Base-by-base conservation (phyloP, 2,888 invertebrate genomes). In the Caenorhabditis sulstoni region DNA sequence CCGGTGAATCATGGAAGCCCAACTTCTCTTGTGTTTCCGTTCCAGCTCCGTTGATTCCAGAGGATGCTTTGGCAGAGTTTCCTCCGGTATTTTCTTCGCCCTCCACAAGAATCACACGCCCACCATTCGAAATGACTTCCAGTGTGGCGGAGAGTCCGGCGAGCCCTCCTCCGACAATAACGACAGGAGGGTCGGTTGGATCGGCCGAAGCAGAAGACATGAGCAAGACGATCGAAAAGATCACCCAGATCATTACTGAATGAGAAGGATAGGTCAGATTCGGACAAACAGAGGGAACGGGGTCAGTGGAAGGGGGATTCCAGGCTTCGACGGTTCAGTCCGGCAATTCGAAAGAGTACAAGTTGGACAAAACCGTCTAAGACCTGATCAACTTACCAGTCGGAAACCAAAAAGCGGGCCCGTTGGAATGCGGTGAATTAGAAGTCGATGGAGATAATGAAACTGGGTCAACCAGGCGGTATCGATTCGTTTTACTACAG, bases 11-110 rank as follows among this genome's bases (percentile, higher is more conserved):
- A 3, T 61, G 29, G 57, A 90, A 85, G 12, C 85, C 85, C 3
- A 86, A 37, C 16, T 59, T 74, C 18, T 80, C 66, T 66, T 90
- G 90, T 3, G 88, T 82, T 7, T 74, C 81, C 0, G 90, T 90
- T 18, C 80, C 81, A 77, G 86, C 86, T 11, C 87, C 90, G 67
- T 86, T 89, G 76, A 90, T 90, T 14, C 90, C 89, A 86, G 61
- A 73, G 5, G 75, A 74, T 18, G 79, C 74, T 73, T 90, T 90
- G 7, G 89, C 90, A 37, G 86, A 86, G 73, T 90, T 90, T 41
- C 90, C 90, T 23, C 90, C 90, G 8, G 89, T 66, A 41, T 85
- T 83, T 41, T 78, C 81, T 65, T 89, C 87, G 50, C 85, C 84
- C 52, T 90, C 90, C 52, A 90, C 66, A 7, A 89, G 66, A 53